These are phyloP conservation scores for Nematopogon swammerdamellus DNA, from an alignment of 2,888 invertebrate species.

Conservation along the genomic window DNA sequence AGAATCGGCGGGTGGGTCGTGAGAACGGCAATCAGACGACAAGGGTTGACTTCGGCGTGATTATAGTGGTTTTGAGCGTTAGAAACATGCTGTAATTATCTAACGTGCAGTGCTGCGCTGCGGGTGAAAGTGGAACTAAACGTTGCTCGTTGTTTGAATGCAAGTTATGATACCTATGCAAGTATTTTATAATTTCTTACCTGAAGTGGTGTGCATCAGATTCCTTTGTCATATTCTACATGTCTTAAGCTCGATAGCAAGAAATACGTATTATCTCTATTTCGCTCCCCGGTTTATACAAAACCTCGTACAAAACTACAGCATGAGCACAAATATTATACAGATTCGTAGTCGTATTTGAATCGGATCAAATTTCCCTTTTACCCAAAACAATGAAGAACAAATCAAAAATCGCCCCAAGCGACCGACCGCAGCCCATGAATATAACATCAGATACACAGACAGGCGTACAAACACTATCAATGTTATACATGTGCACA, in stretches of 20 bases:
- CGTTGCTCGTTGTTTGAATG: no score
- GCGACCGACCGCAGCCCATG: not conserved
- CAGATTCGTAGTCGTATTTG: not conserved
- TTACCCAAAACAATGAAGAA: not conserved
- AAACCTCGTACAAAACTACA: no score
- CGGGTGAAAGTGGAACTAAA: no score
- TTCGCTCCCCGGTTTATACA: no score
- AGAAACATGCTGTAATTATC: not conserved
- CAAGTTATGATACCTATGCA: no score
- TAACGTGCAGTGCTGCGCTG: no score
- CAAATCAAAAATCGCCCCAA: not conserved
- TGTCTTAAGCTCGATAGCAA: no score
- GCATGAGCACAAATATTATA: no score
- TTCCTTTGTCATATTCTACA: no score
- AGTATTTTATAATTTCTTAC: no score
- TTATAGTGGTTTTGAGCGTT: not conserved
- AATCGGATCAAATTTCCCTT: not conserved
- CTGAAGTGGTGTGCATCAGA: no score
- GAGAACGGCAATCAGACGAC: not conserved
- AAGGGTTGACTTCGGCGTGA: not conserved
- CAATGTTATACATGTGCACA: not conserved
- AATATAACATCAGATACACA: not conserved
- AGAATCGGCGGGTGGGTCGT: not conserved
- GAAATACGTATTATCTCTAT: no score
- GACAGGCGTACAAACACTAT: not conserved